Base-by-base conservation (phyloP, 2,888 invertebrate genomes). In the Drosophila melanosoma region DNA sequence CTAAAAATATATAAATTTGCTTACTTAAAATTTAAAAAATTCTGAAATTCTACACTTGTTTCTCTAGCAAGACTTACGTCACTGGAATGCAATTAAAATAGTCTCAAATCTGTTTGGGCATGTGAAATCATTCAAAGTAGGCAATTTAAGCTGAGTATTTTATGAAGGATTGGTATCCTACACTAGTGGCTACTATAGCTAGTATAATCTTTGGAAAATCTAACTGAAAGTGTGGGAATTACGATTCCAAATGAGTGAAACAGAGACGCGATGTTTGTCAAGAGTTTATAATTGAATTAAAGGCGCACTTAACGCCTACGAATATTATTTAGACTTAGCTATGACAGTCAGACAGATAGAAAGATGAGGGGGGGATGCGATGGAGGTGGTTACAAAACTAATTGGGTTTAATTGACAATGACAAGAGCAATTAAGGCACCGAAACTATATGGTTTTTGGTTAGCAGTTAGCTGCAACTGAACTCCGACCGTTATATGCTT, bases 321-420 rank as follows among this genome's bases (percentile, higher is more conserved):
- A 71, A 29, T 23, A 35, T 54, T 40, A 63, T 59, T 63, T 68
- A 64, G 71, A 15, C 58, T 56, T 52, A 77, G 60, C 60, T 35
- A 35, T 29, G 73, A 48, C 32, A 32, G 26, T n/a, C 45, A 23
- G 20, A 23, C 42, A 32, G 20, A 52, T 42, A 48, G 59, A 6
- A 23, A 3, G 40, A n/a, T n/a, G 11, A 38, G 32, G 29, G 32
- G 32, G 8, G 7, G 48, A 2, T 20, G 29, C 29, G 36, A 12
- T 5, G 48, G 17, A 23, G 56, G 36, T 52, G 56, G 70, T 54
- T 52, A 57, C 23, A 60, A 54, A 78, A 75, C 81, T 90, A 87
- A 87, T 87, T 87, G 90, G 70, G 49, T 86, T 87, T 89, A 87
- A 87, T 87, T 87, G 81, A 70, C 33, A 64, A 79, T 81, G 69